phyloP scores from a whole-genome alignment of 1,140 invertebrate genomes.

The Pogonognathellus flavescens region DNA sequence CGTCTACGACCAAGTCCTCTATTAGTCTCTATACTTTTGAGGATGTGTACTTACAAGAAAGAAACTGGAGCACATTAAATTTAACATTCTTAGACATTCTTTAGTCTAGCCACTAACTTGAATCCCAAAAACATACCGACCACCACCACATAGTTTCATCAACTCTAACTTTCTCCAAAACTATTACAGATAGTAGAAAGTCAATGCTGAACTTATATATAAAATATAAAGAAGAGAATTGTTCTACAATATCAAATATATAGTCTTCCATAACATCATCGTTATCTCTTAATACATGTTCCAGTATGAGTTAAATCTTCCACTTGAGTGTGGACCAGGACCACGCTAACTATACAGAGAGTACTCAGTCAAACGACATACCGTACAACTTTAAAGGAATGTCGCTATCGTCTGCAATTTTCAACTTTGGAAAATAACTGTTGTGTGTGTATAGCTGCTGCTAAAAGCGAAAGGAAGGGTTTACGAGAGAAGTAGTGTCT shows the following conservation, averaged over 20 bases:
- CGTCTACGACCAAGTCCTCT: not conserved
- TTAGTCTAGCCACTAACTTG: constrained; percentile 19
- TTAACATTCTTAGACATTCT: constrained; percentile 42
- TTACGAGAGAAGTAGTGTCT: not conserved
- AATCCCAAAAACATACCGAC: constrained; percentile 27
- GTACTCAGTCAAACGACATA: not conserved
- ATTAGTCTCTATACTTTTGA: too few species aligned
- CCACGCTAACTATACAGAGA: too few species aligned
- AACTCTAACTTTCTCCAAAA: constrained; percentile 16
- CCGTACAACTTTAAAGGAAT: constrained; percentile 17
- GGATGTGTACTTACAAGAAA: not conserved
- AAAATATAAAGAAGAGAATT: too few species aligned
- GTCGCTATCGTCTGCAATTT: constrained; percentile 22
- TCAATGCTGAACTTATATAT: too few species aligned
- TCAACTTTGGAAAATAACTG: constrained; percentile 23
- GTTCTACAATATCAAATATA: too few species aligned
- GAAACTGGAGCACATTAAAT: constrained; percentile 31
- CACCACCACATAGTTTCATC: constrained; percentile 8
- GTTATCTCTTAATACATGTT: too few species aligned
- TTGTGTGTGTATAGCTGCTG: not conserved
- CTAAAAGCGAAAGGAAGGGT: constrained; percentile 1
- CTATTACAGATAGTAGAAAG: too few species aligned
- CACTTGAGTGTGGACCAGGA: too few species aligned
- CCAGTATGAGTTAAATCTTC: too few species aligned
- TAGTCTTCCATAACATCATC: too few species aligned